These are phyloP conservation scores for Diploptera punctata DNA, from an alignment of 2,888 invertebrate species.

Conservation along the genomic window DNA sequence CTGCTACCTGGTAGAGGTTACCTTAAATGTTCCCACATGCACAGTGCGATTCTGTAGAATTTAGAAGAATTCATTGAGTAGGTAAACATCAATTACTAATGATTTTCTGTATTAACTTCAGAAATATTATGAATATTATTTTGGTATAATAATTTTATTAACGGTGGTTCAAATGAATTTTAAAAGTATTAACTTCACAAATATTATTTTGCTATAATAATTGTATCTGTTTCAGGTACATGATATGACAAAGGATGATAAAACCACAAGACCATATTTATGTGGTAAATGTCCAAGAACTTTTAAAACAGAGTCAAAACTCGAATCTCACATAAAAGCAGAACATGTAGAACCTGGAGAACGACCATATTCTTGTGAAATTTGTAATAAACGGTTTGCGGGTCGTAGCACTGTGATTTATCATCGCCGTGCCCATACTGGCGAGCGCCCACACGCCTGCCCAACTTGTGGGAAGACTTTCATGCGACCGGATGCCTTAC, in stretches of 20 bases:
- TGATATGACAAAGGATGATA: background rate
- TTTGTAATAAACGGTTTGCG: constrained; percentile 42
- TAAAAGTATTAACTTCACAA: no score
- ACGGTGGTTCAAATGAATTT: no score
- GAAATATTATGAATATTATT: no score
- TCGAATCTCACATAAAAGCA: constrained; percentile 29
- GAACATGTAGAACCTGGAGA: constrained; percentile 35
- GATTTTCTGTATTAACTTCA: no score
- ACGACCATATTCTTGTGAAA: constrained; percentile 34
- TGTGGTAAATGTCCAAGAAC: constrained; percentile 36
- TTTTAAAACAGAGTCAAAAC: constrained; percentile 35
- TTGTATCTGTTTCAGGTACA: constrained; percentile 4
- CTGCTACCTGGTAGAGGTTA: no score
- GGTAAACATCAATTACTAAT: no score
- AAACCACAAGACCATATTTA: constrained; percentile 1
- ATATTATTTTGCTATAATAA: no score
- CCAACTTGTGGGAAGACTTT: constrained; percentile 45
- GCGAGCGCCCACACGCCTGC: constrained; percentile 46
- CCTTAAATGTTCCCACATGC: no score
- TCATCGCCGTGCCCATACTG: constrained; percentile 44
- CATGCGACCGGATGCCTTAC: constrained; percentile 44
- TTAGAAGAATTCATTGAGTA: no score
- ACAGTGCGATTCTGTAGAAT: no score
- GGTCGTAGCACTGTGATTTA: constrained; percentile 39
- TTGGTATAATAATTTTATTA: no score